Evolutionary conservation across 2,797 vertebrate genomes (phyloP).

Genomic region (Acrossocheilus fasciatus): DNA sequence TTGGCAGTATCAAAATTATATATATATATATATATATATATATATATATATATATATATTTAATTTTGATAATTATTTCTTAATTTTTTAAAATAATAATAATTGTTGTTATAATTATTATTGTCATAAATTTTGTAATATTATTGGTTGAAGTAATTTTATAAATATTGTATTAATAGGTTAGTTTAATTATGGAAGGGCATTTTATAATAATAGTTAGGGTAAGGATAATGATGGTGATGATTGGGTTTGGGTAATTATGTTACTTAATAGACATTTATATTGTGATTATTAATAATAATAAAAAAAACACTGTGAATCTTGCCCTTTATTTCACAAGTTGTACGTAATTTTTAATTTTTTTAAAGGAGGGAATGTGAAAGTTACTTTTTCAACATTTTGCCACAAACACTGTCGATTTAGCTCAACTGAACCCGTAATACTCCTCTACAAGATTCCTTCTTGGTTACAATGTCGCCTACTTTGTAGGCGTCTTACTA

Average conservation of each 20-base stretch:
- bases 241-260: background rate
- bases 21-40: too few species aligned
- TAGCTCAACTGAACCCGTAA: background rate
- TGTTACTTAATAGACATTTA: background rate
- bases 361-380: background rate
- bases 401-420: background rate
- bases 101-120: too few species aligned
- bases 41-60: too few species aligned
- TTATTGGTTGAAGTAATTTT: background rate
- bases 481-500: background rate
- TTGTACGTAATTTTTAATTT: background rate
- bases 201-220: background rate
- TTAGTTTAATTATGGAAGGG: background rate
- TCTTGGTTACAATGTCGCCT: background rate
- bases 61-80: too few species aligned
- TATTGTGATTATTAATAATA: background rate
- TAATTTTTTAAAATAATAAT: too few species aligned
- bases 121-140: too few species aligned
- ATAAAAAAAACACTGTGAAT: background rate
- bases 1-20: too few species aligned
- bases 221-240: background rate
- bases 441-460: background rate
- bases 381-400: background rate
- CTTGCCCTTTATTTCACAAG: background rate
- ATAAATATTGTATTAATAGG: background rate